Evolutionary conservation across 64 coral and sea anemone genomes (phyloP), one percentile per base, ranked within the genome.

Genomic region (Porites australiensis): DNA sequence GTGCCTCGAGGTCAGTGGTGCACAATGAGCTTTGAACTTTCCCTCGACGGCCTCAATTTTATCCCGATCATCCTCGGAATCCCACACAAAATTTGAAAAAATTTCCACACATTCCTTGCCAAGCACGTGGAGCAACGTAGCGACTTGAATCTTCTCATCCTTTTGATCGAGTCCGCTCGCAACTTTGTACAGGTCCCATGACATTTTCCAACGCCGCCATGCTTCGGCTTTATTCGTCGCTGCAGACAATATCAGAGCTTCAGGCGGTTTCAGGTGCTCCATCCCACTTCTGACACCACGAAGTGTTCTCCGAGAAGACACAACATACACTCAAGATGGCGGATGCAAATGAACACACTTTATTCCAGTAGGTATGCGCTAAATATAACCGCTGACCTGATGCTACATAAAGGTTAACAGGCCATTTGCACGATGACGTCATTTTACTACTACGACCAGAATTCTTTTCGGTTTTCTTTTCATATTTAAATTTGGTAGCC

Each of bases 51-150:
- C 58, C 61, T 55, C 16, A 44, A 83, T 87, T 61, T 87, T 79
- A 8, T 93, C 69, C 19, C 71, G 72, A 83, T 93, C 82, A 44
- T 46, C 82, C 53, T 58, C 91, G 50, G 50, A 68, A 67, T 61
- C 70, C 91, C 82, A 93, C 13, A 44, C 44, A 68, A 79, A 93
- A 51, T 87, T 83, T 50, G 19, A 80, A 49, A 70, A 93, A 60
- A 79, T 93, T 86, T 93, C 91, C 15, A 86, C 79, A 87, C 91
- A 87, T 45, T 87, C 83, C 64, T 93, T 93, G 61, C 82, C 83
- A 16, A 93, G 27, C 27, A 37, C 27, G 27, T 37, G 27, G 27
- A 37, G 27, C 27, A 37, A 37, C 27, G 27, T 37, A 37, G 27
- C 27, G 27, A 37, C 27, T 37, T 37, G 27, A 37, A 37, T 37